These are phyloP conservation scores for Microhierax caerulescens DNA, from an alignment of 2,797 vertebrate genomes.

Conservation along the genomic window DNA sequence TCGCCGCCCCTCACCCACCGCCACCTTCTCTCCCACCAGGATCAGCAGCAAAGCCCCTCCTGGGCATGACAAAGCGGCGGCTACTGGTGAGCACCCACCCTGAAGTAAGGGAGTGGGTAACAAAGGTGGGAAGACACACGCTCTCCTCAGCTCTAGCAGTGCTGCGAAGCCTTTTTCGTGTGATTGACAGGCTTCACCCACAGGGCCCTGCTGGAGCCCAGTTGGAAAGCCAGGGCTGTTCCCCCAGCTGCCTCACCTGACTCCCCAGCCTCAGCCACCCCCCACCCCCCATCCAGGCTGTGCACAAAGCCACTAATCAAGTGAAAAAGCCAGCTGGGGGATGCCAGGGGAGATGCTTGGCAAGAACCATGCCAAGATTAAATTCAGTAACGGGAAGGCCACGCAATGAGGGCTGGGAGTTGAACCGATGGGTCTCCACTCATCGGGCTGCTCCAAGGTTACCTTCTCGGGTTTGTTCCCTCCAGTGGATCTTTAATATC, in stretches of 20 bases:
- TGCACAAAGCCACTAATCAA: not conserved
- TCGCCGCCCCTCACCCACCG: not conserved
- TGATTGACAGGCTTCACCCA: not conserved
- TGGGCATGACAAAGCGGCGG: not conserved
- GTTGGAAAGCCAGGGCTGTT: not conserved
- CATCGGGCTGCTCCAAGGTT: not conserved
- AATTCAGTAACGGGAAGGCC: not conserved
- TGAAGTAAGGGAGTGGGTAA: not conserved
- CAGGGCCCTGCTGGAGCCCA: not conserved
- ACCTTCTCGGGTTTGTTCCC: not conserved
- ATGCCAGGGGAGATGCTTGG: slow-evolving; percentile 6
- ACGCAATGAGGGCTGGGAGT: not conserved
- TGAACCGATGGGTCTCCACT: not conserved
- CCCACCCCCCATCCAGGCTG: not conserved
- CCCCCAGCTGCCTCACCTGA: not conserved
- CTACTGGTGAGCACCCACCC: not conserved
- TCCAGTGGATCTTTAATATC: slow-evolving; percentile 20
- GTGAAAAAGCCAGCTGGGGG: not conserved
- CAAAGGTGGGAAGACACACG: not conserved
- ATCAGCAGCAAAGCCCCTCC: not conserved
- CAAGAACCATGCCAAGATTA: not conserved
- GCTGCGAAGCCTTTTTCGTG: not conserved
- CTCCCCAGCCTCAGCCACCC: not conserved
- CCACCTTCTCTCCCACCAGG: not conserved
- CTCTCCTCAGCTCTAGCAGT: not conserved